These are phyloP conservation scores for Oncorhynchus gorbuscha DNA, from an alignment of 2,113 vertebrate genomes.

Conservation along the genomic window DNA sequence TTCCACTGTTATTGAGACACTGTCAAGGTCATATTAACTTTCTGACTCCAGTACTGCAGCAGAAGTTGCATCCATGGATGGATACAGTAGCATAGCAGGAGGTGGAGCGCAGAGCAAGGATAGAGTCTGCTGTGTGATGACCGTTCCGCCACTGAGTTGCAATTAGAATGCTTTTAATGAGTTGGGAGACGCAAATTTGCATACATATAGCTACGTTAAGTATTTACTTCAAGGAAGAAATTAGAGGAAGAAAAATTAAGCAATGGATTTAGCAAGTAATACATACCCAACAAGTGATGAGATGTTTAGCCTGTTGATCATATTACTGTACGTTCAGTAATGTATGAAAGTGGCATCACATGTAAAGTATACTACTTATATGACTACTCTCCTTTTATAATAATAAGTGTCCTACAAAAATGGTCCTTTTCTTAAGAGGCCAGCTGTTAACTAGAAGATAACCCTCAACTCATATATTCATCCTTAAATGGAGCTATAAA, in stretches of 20 bases:
- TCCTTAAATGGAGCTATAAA: background rate
- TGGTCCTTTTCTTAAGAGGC: background rate
- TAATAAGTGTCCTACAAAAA: background rate
- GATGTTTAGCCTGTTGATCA: background rate
- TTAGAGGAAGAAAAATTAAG: background rate
- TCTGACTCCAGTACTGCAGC: background rate
- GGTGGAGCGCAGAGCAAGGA: slow-evolving; percentile 11
- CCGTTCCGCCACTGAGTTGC: slow-evolving; percentile 49
- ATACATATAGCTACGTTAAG: slow-evolving; percentile 28
- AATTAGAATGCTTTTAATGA: slow-evolving; percentile 57
- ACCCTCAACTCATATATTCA: background rate
- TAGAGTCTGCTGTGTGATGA: slow-evolving; percentile 30
- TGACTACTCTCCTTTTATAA: background rate
- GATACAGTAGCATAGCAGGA: background rate
- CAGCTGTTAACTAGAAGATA: background rate
- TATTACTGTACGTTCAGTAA: background rate
- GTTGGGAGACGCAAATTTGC: slow-evolving; percentile 39
- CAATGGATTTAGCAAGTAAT: background rate
- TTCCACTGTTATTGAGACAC: background rate
- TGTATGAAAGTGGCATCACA: too few relatives aligned
- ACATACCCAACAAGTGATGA: background rate
- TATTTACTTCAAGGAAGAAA: background rate
- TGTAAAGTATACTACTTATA: too few relatives aligned
- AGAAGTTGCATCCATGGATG: background rate
- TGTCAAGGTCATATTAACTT: background rate